Evolutionary conservation across 2,113 vertebrate species (phyloP).

Genomic region (Pagrus major): DNA sequence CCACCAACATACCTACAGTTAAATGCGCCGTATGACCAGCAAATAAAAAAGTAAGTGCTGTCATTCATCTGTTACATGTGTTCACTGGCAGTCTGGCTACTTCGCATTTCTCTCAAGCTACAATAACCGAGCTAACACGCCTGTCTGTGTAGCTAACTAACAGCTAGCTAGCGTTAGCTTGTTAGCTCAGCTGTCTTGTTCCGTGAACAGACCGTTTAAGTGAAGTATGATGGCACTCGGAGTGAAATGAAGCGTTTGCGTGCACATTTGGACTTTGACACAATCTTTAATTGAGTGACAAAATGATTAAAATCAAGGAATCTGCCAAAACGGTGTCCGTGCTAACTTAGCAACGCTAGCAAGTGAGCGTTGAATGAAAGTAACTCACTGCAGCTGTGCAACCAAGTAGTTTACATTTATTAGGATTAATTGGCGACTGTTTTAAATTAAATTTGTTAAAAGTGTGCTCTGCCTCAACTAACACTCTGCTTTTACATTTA

Average conservation of each 20-base stretch:
- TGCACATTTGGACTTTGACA: background rate
- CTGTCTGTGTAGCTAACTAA: background rate
- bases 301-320: background rate
- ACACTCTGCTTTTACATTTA: no score
- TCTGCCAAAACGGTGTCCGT: background rate
- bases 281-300: background rate
- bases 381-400: background rate
- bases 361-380: background rate
- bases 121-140: background rate
- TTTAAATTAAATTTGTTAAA: no score
- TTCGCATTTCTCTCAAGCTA: background rate
- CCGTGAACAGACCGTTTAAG: background rate
- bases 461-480: no score
- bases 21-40: background rate
- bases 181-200: background rate
- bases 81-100: background rate
- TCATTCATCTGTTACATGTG: rapidly evolving
- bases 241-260: background rate
- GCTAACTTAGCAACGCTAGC: constrained; percentile 1
- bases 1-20: background rate
- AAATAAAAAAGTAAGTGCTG: constrained; percentile 30
- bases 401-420: no score
- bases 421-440: no score
- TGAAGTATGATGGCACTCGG: background rate
- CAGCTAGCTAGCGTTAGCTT: background rate